Evolutionary conservation across 1,140 invertebrate species (phyloP).

Genomic region (Drosophila oshimai): DNA sequence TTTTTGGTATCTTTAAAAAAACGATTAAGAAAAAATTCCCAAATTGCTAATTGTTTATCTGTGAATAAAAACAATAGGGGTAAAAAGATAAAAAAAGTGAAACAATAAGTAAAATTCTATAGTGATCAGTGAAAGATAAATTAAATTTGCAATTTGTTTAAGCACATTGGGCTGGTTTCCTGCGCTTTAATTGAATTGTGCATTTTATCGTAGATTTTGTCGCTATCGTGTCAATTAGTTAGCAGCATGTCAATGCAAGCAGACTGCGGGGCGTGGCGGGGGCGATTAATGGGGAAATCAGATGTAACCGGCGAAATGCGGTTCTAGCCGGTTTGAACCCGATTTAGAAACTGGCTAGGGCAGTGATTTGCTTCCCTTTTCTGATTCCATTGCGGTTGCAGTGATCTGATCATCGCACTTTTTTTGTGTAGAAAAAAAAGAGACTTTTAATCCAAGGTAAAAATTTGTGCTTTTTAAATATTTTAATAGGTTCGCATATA

Average conservation of each 20-base stretch:
- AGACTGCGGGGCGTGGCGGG: conserved; percentile 2
- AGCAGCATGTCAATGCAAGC: conserved; percentile 33
- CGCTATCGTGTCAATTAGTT: conserved; percentile 42
- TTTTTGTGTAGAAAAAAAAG: not conserved
- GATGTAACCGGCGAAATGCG: conserved; percentile 16
- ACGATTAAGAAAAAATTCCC: not conserved
- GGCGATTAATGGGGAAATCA: conserved; percentile 18
- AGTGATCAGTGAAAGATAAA: not conserved
- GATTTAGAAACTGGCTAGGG: conserved; percentile 34
- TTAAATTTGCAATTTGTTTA: not conserved
- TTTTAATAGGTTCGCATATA: too few species aligned
- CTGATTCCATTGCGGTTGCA: not conserved
- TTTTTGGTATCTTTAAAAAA: too few species aligned
- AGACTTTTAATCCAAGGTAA: conserved; percentile 18
- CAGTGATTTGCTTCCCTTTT: not conserved
- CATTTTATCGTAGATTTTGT: conserved; percentile 13
- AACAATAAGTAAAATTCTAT: not conserved
- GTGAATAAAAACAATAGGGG: not conserved
- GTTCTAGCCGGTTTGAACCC: conserved; percentile 32
- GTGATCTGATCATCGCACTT: not conserved
- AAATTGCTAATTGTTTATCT: too few species aligned
- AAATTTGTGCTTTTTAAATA: too few species aligned
- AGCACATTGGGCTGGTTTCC: conserved; percentile 15
- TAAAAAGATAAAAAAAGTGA: not conserved
- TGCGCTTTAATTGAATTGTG: conserved; percentile 33